phyloP scores from a whole-genome alignment of 1,140 invertebrate species.

The Drosophila parabipectinata region DNA sequence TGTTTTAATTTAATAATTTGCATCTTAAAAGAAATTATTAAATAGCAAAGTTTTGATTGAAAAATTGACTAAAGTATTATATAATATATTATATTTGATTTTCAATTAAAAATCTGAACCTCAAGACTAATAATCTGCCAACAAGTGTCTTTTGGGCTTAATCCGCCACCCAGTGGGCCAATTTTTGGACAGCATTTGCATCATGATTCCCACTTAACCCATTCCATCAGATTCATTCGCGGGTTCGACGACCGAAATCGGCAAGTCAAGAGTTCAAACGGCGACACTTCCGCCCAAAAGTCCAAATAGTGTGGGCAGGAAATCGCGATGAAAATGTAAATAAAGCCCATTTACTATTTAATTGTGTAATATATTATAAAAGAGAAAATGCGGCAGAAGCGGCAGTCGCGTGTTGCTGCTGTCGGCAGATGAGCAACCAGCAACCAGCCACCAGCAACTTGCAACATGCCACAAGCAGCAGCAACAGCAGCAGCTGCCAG shows the following conservation, averaged over 20 bases:
- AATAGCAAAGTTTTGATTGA: too few relatives aligned
- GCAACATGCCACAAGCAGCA: slow-evolving; percentile 13
- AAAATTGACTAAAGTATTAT: too few relatives aligned
- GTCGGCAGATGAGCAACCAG: slow-evolving; percentile 49
- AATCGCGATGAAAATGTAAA: slow-evolving; percentile 72
- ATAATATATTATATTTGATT: too few relatives aligned
- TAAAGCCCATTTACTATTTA: slow-evolving; percentile 63
- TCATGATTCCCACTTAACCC: slow-evolving; percentile 5
- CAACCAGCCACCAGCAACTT: neutral
- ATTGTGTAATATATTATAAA: slow-evolving; percentile 71
- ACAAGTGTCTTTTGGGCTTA: neutral
- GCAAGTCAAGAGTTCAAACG: slow-evolving; percentile 64
- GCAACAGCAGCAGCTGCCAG: slow-evolving; percentile 10
- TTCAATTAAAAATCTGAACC: too few relatives aligned
- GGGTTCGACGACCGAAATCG: slow-evolving; percentile 56
- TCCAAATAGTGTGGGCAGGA: slow-evolving; percentile 48
- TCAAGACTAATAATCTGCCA: too few relatives aligned
- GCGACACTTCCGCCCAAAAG: slow-evolving; percentile 36
- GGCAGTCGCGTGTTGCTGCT: slow-evolving; percentile 50
- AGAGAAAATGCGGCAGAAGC: slow-evolving; percentile 57
- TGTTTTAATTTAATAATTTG: neutral
- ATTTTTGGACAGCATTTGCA: slow-evolving; percentile 18
- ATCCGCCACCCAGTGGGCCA: neutral
- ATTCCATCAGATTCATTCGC: neutral
- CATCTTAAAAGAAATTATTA: too few relatives aligned